Percentiles rank a stretch among this genome's conserved stretches.
These are phyloP conservation scores for Otolemur garnettii DNA, from an alignment of 2,113 vertebrate species.

Conservation along the genomic window DNA sequence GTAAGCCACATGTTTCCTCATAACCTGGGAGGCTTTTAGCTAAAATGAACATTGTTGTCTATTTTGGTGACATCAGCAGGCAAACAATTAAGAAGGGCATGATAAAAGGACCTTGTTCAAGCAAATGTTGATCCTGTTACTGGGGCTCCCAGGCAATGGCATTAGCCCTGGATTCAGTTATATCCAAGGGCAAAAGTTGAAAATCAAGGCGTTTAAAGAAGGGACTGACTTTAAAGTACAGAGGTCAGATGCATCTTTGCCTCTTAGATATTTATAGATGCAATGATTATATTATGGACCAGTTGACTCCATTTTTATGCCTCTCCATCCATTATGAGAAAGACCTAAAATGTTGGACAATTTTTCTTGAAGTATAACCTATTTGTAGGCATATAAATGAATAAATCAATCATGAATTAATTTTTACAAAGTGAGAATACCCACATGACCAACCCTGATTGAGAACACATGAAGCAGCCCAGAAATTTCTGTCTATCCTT, in stretches of 20 bases:
- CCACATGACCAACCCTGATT: not conserved
- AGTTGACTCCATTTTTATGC: not conserved
- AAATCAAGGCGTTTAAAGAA: not conserved
- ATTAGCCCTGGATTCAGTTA: not conserved
- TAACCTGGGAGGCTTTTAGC: conserved; percentile 6
- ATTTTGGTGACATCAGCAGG: not conserved
- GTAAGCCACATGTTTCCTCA: conserved; percentile 2
- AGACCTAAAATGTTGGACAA: not conserved
- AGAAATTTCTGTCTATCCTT: not conserved
- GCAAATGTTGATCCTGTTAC: not conserved
- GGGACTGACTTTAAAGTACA: not conserved
- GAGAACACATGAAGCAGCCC: not conserved
- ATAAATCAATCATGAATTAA: not conserved
- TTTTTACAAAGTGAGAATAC: not conserved
- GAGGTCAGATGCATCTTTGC: not conserved
- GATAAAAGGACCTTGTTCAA: not conserved
- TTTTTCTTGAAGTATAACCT: not conserved
- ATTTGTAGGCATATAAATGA: not conserved
- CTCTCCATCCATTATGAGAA: not conserved
- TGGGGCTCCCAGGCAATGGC: not conserved
- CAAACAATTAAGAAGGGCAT: not conserved
- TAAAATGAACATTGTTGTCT: conserved; percentile 13
- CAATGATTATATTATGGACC: not conserved
- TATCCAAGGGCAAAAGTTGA: not conserved
- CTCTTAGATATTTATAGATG: not conserved